Evolutionary conservation across 2,797 vertebrate genomes (phyloP), one percentile per base, ranked within the genome.

Genomic region (Kryptopterus vitreolus): DNA sequence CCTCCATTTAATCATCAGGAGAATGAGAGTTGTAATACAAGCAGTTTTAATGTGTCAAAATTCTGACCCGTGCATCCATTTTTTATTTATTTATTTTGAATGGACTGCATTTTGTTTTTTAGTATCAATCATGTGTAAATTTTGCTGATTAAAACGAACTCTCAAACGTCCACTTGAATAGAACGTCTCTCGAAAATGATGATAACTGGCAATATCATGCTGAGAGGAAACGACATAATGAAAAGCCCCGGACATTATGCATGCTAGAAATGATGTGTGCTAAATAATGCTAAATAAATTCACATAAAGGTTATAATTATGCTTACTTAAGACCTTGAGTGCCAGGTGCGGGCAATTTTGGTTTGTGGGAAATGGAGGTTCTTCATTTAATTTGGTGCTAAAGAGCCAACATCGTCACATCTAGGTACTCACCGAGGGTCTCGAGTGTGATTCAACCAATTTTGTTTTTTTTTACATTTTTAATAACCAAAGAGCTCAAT

Each of bases 201-300:
- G 10, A 22, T 71, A 55, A 55, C 20, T 71, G 3, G 20, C 4
- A 13, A 53, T 71, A 71, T 33, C 20, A 6, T 7, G 11, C 18
- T 33, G 20, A n/a, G 48, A 35, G 29, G 38, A 43, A 71, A 33
- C 33, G 69, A 33, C 20, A 15, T 33, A 72, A 53, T 72, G 5
- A 35, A 33, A 4, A 72, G 1, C 29, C 18, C 50, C 13, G 20
- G 29, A 53, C 69, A 55, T 72, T 72, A 53, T 53, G 20, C 29
- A 55, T 33, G 50, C 50, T 15, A 55, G 29, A 33, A 72, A 72
- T 55, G 22, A 53, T 13, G 48, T 71, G 50, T 50, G 66, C 66
- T 70, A 70, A 70, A 70, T 70, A 70, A 70, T 72, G 69, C 50
- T 29, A 80, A 63, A 73, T 65, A 71, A 2, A 26, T 38, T 65